These are phyloP conservation scores for Anseranas semipalmata DNA, from an alignment of 2,113 vertebrate species.

Conservation along the genomic window DNA sequence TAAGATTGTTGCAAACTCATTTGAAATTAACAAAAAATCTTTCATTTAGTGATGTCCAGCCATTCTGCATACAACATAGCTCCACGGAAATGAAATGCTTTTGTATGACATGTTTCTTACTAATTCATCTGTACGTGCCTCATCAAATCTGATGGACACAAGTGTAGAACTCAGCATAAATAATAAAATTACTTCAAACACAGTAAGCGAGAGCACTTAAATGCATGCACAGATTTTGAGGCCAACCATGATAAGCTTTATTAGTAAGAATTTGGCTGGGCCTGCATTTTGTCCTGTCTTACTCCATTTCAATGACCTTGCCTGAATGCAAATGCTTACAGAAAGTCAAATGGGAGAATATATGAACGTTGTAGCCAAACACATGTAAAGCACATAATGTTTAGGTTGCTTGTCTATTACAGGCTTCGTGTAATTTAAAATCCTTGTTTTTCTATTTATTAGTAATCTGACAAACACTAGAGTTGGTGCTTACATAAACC, in stretches of 20 bases:
- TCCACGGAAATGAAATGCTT: background rate
- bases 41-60: background rate
- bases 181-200: background rate
- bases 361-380: background rate
- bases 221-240: background rate
- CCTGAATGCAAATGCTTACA: background rate
- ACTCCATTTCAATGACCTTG: background rate
- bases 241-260: background rate
- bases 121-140: background rate
- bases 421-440: background rate
- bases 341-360: background rate
- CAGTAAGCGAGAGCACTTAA: background rate
- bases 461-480: background rate
- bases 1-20: background rate
- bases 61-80: background rate
- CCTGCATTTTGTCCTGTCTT: background rate
- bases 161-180: background rate
- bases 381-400: fast-evolving
- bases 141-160: background rate
- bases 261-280: background rate
- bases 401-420: background rate
- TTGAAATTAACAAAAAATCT: background rate
- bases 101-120: background rate
- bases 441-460: background rate
- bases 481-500: background rate